Percentiles rank a stretch among this genome's conserved stretches.
These are phyloP conservation scores for Menidia beryllina DNA, from an alignment of 2,113 vertebrate species.

Conservation along the genomic window DNA sequence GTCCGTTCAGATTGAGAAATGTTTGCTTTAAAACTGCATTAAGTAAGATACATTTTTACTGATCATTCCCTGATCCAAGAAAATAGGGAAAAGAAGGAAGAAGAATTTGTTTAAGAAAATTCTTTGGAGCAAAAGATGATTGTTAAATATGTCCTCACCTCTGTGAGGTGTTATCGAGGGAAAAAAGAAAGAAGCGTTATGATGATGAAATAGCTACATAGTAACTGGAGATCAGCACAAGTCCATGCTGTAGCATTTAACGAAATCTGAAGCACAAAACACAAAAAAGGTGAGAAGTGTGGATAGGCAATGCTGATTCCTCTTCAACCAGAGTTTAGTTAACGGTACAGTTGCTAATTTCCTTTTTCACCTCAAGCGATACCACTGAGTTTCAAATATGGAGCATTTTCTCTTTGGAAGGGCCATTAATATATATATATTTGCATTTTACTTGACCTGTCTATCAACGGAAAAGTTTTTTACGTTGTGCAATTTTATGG, in stretches of 20 bases:
- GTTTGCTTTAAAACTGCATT: slow-evolving; percentile 22
- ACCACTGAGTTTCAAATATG: too few species aligned
- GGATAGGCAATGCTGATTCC: too few species aligned
- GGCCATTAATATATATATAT: too few species aligned
- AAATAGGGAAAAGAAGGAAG: neutral
- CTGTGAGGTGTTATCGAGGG: too few species aligned
- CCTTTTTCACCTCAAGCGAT: too few species aligned
- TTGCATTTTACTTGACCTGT: too few species aligned
- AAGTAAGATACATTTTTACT: slow-evolving; percentile 29
- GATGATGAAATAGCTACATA: neutral
- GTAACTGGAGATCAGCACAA: neutral
- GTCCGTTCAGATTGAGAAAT: slow-evolving; percentile 30
- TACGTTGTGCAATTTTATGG: too few species aligned
- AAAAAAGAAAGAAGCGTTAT: neutral
- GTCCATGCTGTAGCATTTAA: neutral
- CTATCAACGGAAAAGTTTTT: too few species aligned
- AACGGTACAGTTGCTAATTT: too few species aligned
- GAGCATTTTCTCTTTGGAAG: too few species aligned
- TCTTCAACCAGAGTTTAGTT: too few species aligned
- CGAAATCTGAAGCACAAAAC: neutral
- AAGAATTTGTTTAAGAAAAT: neutral
- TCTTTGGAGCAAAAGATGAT: neutral
- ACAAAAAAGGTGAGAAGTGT: neutral
- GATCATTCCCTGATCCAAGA: neutral
- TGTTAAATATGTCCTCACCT: neutral